phyloP scores from a whole-genome alignment of 2,797 vertebrate species.

The Channa striata region DNA sequence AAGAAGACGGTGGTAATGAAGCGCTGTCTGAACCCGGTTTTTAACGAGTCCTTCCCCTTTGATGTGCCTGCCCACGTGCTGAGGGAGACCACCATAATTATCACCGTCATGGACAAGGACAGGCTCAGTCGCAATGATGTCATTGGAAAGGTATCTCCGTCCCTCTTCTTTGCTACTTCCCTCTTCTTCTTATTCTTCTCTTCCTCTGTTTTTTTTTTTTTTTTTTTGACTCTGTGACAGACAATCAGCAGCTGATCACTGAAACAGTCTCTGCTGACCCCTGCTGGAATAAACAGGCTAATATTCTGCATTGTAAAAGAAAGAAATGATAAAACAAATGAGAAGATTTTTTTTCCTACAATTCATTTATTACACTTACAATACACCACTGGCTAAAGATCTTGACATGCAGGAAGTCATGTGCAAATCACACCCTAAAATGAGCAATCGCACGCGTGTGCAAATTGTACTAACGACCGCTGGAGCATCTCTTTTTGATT shows the following conservation, averaged over 20 bases:
- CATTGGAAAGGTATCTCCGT: slow-evolving; percentile 94
- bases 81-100: slow-evolving; percentile 98
- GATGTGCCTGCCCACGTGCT: slow-evolving; percentile 97
- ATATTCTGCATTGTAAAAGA: neutral
- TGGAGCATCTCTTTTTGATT: neutral
- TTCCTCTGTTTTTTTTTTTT: slow-evolving; percentile 50
- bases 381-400: neutral
- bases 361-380: slow-evolving; percentile 4
- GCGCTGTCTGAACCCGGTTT: slow-evolving; percentile 96
- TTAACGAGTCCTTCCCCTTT: slow-evolving; percentile 98
- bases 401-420: neutral
- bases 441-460: neutral
- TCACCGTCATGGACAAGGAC: slow-evolving; percentile 99
- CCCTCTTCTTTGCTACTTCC: slow-evolving; percentile 41
- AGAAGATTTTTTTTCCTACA: neutral
- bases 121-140: slow-evolving; percentile 98
- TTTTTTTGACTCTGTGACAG: slow-evolving; percentile 52
- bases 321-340: slow-evolving; percentile 13
- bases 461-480: neutral
- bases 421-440: neutral
- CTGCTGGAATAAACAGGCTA: slow-evolving; percentile 68
- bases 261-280: slow-evolving; percentile 74
- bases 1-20: slow-evolving; percentile 99
- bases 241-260: slow-evolving; percentile 26
- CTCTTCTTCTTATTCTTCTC: slow-evolving; percentile 43